Evolutionary conservation across 1,140 invertebrate genomes (phyloP), one percentile per base, ranked within the genome.

Genomic region (Eupristina koningsbergeri): DNA sequence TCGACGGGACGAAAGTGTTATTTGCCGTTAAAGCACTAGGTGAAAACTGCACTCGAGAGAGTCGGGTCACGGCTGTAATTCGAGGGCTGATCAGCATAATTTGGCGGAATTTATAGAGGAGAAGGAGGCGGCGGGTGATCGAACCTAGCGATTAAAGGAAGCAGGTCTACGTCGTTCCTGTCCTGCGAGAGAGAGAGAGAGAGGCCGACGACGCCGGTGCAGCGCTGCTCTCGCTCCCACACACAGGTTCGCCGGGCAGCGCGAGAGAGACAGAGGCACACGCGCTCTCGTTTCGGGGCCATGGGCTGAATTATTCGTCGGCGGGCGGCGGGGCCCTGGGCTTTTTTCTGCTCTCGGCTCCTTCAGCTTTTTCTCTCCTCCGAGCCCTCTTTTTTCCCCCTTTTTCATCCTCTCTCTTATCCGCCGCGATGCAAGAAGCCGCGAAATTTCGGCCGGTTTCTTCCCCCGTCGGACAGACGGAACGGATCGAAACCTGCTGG

Each of bases 401-500:
- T 58, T 73, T 29, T 39, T 63, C 36, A n/a, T 29, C 67, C 31
- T 75, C 74, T 80, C 63, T 85, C 67, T 78, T 84, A 71, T 74
- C 67, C 84, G 67, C 45, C 78, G 80, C 81, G 76, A 78, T 69
- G 61, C 75, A 84, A 84, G 82, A 53, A 69, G 74, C 29, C 80
- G 84, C 83, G 85, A 82, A 76, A 84, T 88, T 88, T 88, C 86
- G 80, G 85, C 85, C 85, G 83, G 83, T 84, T 81, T 82, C 58
- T 81, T 85, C 53, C 81, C 78, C 73, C 63, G 64, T 84, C 58
- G 85, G 85, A 87, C 86, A 85, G 85, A 87, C 85, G 86, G 81
- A 88, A 88, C 85, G 84, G 86, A 88, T 86, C 88, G 86, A 86
- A 88, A 69, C 45, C 79, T 63, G 85, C 86, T 81, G 36, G 77